Base-by-base conservation (phyloP, 1,140 invertebrate species). In the Heliconius hewitsoni region DNA sequence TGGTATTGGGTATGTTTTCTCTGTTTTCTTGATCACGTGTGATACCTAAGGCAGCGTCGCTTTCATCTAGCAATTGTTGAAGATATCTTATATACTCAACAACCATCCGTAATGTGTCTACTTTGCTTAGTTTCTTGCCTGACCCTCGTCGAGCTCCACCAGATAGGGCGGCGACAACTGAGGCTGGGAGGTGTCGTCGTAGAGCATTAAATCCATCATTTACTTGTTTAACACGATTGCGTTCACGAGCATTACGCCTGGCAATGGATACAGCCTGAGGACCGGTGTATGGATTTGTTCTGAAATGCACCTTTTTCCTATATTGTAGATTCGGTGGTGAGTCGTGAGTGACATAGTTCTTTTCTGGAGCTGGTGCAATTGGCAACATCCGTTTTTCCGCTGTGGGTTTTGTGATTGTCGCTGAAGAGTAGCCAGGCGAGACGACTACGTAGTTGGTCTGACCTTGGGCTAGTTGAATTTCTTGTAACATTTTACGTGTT, bases 211-310 rank as follows among this genome's bases (percentile, higher is more conserved):
- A 99, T 70, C 98, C 98, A 85, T 98, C 97, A 95, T 99, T 99
- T 84, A 99, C 98, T 95, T 98, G 97, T 90, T 98, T 98, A 1
- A 99, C 98, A 66, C 98, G 96, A 94, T 99, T 99, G 71, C 98
- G 95, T 93, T 99, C 98, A 0, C 98, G 95, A 18, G 98, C 98
- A 94, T 99, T 99, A 78, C 98, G 96, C 73, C 98, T 95, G 1
- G 98, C 97, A 8, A 99, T 98, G 0, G 98, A 98, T 0, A 97
- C 98, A 73, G 97, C 96, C 85, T 97, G 97, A 8, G 96, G 95
- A 77, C 95, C 94, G 11, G 95, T 95, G 83, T 96, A 96, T 1
- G 96, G 96, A 85, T 96, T 95, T 3, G 93, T 95, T 74, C 92
- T 93, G 84, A 97, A 97, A 84, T 96, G 97, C 84, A 97, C 97